Evolutionary conservation across 1,140 invertebrate genomes (phyloP).

Genomic region (Agraylea sexmaculata): DNA sequence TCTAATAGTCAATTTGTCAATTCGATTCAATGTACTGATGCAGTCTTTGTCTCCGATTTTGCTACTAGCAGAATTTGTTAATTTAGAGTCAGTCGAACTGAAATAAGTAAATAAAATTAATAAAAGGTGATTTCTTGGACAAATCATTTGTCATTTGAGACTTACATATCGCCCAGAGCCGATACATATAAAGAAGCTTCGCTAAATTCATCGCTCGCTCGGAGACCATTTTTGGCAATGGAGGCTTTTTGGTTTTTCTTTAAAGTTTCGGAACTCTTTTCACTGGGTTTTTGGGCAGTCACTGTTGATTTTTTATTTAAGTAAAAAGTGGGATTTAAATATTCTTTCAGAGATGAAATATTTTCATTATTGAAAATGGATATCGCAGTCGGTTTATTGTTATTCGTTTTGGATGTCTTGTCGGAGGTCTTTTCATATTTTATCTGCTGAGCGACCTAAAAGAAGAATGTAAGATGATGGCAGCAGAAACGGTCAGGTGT

Average conservation of each 20-base stretch:
- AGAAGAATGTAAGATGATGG: too few species aligned
- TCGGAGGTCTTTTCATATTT: too few species aligned
- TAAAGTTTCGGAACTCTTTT: too few species aligned
- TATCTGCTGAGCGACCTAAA: too few species aligned
- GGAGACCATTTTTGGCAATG: slow-evolving; percentile 8
- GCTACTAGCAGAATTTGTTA: slow-evolving; percentile 10
- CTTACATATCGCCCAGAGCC: slow-evolving; percentile 58
- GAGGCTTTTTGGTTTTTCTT: slow-evolving; percentile 29
- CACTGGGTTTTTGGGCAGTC: too few species aligned
- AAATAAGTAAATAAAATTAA: slow-evolving; percentile 10
- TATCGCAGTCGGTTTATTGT: too few species aligned
- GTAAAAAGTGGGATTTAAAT: too few species aligned
- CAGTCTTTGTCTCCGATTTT: slow-evolving; percentile 10
- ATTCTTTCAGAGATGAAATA: too few species aligned
- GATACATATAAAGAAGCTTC: slow-evolving; percentile 58
- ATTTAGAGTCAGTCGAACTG: slow-evolving; percentile 15
- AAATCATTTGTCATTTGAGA: slow-evolving; percentile 18
- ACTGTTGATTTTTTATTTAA: too few species aligned
- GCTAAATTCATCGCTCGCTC: slow-evolving; percentile 47
- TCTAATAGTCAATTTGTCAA: not conserved
- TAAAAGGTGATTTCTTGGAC: slow-evolving; percentile 1
- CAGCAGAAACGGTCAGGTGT: too few species aligned
- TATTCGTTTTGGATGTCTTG: too few species aligned
- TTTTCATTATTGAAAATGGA: too few species aligned
- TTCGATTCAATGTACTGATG: slow-evolving; percentile 1